phyloP scores from a whole-genome alignment of 2,797 vertebrate species.

The Pristis pectinata region DNA sequence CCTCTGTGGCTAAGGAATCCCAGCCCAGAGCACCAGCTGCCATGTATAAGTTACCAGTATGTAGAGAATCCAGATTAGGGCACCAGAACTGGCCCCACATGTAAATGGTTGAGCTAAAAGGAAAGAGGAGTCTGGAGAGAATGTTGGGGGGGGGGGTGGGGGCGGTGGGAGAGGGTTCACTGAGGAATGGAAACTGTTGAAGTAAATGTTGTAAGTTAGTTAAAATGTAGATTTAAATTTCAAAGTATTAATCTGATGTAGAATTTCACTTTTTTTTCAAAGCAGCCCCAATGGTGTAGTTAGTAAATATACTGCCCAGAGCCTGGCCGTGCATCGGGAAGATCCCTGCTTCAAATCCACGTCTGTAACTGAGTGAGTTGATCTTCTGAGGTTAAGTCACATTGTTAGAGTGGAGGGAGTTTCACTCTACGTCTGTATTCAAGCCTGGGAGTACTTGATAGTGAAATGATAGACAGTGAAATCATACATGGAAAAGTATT shows the following conservation, averaged over 20 bases:
- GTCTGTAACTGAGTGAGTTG: slow-evolving; percentile 34
- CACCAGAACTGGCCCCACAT: neutral
- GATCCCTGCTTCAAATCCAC: slow-evolving; percentile 27
- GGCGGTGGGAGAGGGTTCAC: neutral
- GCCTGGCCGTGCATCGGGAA: slow-evolving; percentile 24
- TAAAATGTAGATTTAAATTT: neutral
- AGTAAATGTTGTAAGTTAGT: neutral
- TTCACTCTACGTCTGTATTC: slow-evolving; percentile 10
- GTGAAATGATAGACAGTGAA: neutral
- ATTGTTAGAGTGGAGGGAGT: slow-evolving; percentile 16
- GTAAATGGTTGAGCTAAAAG: neutral
- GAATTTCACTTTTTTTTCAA: slow-evolving; percentile 29
- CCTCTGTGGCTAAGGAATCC: neutral
- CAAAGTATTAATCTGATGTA: slow-evolving; percentile 21
- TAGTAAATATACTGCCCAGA: slow-evolving; percentile 34
- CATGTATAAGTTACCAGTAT: neutral
- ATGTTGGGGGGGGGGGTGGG: neutral
- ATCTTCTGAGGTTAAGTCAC: slow-evolving; percentile 33
- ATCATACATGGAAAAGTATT: slow-evolving; percentile 7
- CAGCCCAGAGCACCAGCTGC: neutral
- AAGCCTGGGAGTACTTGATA: neutral
- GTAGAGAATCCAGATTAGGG: neutral
- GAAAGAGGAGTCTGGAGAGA: neutral
- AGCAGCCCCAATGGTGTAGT: slow-evolving; percentile 29
- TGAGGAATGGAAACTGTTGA: neutral